A percentile compares a stretch with the other conserved stretches of the same genome.
phyloP scores from a whole-genome alignment of 2,797 vertebrate species.

The Hyperoplus lanceolatus region DNA sequence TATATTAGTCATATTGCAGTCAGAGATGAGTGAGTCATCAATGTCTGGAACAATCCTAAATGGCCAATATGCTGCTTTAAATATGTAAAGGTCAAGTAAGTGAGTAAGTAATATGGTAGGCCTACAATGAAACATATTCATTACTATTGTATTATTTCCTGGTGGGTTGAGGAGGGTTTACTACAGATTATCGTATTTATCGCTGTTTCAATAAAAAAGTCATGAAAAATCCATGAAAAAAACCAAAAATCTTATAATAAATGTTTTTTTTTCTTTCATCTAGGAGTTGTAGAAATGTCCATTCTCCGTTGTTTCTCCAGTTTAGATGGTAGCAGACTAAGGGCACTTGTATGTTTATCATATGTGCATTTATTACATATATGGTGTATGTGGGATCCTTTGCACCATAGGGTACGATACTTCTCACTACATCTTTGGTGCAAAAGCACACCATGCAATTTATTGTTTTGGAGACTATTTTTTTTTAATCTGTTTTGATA shows the following conservation, averaged over 20 bases:
- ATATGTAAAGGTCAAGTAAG: not conserved
- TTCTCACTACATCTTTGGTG: not conserved
- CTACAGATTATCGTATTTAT: too few species aligned
- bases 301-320: not conserved
- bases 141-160: too few species aligned
- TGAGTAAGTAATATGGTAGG: too few species aligned
- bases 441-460: not conserved
- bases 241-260: too few species aligned
- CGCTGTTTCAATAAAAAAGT: too few species aligned
- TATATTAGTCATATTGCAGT: conserved; percentile 4
- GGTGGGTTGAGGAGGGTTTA: too few species aligned
- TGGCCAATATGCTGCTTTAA: not conserved
- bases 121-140: too few species aligned
- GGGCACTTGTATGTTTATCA: too few species aligned
- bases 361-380: too few species aligned
- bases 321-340: not conserved
- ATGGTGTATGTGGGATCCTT: not conserved
- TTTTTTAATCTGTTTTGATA: not conserved
- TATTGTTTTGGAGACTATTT: not conserved
- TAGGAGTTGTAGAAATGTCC: not conserved
- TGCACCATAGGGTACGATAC: not conserved
- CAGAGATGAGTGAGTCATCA: conserved; percentile 1
- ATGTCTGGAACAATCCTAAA: conserved; percentile 6
- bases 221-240: too few species aligned
- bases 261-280: not conserved